Conservation (phyloP, 2,888 invertebrate genomes). For the Trissonchulus sp. region DNA sequence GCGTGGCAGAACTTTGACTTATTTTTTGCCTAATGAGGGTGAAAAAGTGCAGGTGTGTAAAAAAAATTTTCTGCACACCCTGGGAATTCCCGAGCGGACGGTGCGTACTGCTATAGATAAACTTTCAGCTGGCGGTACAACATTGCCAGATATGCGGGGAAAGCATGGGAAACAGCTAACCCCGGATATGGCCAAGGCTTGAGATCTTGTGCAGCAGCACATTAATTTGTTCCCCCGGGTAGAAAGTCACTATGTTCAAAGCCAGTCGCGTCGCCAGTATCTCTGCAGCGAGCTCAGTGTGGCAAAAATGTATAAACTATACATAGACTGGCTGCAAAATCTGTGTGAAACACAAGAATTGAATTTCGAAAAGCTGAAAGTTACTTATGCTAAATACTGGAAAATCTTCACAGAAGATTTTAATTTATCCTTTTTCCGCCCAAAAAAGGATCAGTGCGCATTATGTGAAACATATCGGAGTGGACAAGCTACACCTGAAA, state of each 20-base stretch:
- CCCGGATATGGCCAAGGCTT: background rate
- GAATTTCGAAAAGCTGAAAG: background rate
- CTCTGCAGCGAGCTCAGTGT: slow-evolving; percentile 1
- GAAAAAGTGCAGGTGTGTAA: background rate
- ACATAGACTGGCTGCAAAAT: background rate
- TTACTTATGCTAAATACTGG: background rate
- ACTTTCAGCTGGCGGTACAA: background rate
- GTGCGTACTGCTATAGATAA: background rate
- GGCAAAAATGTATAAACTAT: background rate
- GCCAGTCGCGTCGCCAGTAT: background rate
- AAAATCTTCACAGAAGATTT: background rate
- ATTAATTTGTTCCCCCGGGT: slow-evolving; percentile 9
- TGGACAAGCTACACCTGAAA: background rate
- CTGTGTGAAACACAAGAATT: background rate
- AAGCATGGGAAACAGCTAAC: background rate
- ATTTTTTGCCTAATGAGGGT: background rate
- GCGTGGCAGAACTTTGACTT: background rate
- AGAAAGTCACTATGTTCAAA: slow-evolving; percentile 14
- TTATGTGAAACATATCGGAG: background rate
- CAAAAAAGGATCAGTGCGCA: slow-evolving; percentile 8
- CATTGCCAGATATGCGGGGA: background rate
- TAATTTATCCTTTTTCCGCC: slow-evolving; percentile 5
- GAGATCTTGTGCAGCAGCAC: background rate
- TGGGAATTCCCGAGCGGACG: background rate
- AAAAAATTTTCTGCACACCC: background rate